Conservation (phyloP, 2,113 vertebrate species). For the Cnemophilus loriae region DNA sequence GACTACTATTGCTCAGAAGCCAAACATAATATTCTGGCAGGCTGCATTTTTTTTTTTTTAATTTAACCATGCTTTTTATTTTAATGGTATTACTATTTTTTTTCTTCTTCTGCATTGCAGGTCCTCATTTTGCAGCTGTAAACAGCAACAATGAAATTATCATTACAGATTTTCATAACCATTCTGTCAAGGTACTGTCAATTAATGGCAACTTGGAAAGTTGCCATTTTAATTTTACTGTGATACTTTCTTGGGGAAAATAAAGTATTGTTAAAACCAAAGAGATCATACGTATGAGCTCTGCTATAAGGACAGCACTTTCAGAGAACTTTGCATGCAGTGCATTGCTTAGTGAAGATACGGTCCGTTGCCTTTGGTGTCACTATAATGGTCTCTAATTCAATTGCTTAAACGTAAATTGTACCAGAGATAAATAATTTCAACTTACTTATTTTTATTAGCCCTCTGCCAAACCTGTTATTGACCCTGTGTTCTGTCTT, state of each 20-base stretch:
- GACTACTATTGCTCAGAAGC: not conserved
- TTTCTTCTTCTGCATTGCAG: slow-evolving; percentile 67
- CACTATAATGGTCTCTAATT: not conserved
- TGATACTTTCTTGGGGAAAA: not conserved
- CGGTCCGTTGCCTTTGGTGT: not conserved
- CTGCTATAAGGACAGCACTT: not conserved
- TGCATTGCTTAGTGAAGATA: not conserved
- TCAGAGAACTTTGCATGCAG: not conserved
- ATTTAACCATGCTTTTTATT: not conserved
- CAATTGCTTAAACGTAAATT: not conserved
- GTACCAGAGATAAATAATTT: not conserved
- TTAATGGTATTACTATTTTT: not conserved
- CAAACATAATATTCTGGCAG: not conserved
- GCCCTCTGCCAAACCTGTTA: not conserved
- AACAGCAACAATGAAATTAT: slow-evolving; percentile 99
- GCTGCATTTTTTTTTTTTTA: not conserved
- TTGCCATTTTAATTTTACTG: not conserved
- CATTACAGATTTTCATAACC: slow-evolving; percentile 97
- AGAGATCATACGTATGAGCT: not conserved
- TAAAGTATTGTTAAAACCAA: not conserved
- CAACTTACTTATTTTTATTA: not conserved
- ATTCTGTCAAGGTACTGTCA: slow-evolving; percentile 91
- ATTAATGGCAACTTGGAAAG: not conserved
- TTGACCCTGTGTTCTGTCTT: not conserved
- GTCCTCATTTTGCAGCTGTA: slow-evolving; percentile 92